phyloP scores from a whole-genome alignment of 2,888 invertebrate genomes.

The Lithophane leautieri region DNA sequence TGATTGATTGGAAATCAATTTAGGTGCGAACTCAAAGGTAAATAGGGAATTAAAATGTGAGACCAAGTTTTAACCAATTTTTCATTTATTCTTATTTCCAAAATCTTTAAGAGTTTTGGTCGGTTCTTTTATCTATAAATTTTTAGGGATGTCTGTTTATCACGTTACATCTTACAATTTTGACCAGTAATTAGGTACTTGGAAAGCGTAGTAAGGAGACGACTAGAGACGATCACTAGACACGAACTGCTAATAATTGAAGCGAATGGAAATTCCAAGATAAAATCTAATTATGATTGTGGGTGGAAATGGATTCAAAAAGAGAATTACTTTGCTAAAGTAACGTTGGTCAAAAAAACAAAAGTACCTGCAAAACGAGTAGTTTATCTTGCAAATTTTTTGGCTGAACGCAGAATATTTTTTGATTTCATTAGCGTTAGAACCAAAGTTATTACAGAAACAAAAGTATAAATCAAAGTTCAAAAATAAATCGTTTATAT shows the following conservation, averaged over 20 bases:
- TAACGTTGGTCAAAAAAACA: not conserved
- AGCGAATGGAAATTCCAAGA: not conserved
- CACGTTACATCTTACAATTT: not conserved
- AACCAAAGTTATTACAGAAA: not conserved
- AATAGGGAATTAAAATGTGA: not conserved
- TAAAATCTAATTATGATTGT: too few relatives aligned
- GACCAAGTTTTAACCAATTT: not conserved
- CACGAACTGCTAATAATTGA: not conserved
- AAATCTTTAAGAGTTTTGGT: not conserved
- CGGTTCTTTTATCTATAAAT: not conserved
- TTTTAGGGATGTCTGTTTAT: not conserved
- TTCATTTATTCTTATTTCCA: not conserved
- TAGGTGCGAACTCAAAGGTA: not conserved
- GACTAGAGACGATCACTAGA: not conserved
- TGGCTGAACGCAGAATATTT: not conserved
- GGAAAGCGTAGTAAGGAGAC: not conserved
- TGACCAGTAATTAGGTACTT: too few relatives aligned
- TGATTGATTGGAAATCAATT: conserved; percentile 36
- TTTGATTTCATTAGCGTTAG: not conserved
- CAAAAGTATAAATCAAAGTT: too few relatives aligned
- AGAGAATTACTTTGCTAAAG: not conserved
- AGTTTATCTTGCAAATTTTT: not conserved
- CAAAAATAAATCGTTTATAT: not conserved
- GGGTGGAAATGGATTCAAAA: not conserved
- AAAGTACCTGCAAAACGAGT: not conserved